Percentiles rank a stretch among this genome's conserved stretches.
These are phyloP conservation scores for Lamprotornis superbus DNA, from an alignment of 2,113 vertebrate species.

Conservation along the genomic window DNA sequence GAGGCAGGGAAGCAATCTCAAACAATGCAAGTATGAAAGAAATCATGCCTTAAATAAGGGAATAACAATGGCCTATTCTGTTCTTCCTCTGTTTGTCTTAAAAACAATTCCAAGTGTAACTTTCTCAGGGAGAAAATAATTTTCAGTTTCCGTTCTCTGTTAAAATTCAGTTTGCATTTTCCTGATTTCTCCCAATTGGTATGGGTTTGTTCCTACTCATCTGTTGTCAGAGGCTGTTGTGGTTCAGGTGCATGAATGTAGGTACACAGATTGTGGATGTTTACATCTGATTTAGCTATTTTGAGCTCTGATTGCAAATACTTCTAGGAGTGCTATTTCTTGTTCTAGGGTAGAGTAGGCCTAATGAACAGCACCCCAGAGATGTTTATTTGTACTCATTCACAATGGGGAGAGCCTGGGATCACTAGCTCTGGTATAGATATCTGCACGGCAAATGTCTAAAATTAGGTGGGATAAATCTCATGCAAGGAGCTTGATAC, in stretches of 20 bases:
- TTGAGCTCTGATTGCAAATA: background rate
- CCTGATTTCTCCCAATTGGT: background rate
- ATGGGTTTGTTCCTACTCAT: background rate
- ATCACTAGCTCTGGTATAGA: background rate
- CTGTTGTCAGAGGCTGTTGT: background rate
- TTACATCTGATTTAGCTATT: background rate
- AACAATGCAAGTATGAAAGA: background rate
- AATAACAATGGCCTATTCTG: background rate
- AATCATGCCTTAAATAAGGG: background rate
- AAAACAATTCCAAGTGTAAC: background rate
- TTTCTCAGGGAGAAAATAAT: background rate
- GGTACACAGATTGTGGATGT: background rate
- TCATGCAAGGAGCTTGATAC: background rate
- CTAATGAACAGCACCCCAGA: background rate
- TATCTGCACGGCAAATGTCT: background rate
- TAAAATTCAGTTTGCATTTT: background rate
- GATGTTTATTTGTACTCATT: background rate
- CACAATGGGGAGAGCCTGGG: background rate
- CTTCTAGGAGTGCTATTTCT: background rate
- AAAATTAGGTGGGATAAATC: conserved; percentile 8
- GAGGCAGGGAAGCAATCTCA: background rate
- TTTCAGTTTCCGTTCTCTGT: background rate
- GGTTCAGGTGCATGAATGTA: background rate
- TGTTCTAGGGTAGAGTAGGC: background rate
- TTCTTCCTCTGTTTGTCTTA: background rate